A percentile compares a stretch with the other conserved stretches of the same genome.
Conservation (phyloP, 2,797 vertebrate species). For the Myotis daubentonii region DNA sequence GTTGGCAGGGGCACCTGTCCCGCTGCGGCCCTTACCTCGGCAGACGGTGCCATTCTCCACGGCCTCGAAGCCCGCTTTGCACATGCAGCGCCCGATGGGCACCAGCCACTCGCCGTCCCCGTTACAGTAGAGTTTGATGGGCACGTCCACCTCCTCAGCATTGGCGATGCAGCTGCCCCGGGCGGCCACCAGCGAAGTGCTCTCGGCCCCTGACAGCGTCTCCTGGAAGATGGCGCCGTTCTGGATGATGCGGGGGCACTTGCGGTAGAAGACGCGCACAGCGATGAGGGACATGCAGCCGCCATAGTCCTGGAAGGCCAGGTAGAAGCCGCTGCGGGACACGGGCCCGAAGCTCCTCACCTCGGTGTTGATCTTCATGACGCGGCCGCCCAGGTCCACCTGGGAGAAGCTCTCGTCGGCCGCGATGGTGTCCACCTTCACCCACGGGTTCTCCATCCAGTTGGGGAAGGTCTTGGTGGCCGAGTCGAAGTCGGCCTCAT, state of each 20-base stretch:
- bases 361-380: constrained; percentile 99
- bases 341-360: constrained; percentile 96
- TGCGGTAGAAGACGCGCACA: constrained; percentile 95
- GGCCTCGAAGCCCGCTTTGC: constrained; percentile 92
- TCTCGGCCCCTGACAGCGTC: constrained; percentile 95
- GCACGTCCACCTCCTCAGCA: constrained; percentile 96
- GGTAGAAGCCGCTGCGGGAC: constrained; percentile 94
- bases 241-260: constrained; percentile 92
- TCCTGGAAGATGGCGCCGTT: constrained; percentile 95
- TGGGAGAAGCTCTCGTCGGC: constrained; percentile 98
- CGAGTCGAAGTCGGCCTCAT: constrained; percentile 91
- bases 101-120: constrained; percentile 98
- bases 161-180: constrained; percentile 94
- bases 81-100: constrained; percentile 96
- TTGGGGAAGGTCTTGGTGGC: constrained; percentile 91
- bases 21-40: constrained; percentile 87
- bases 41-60: constrained; percentile 93
- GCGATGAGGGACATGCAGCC: constrained; percentile 98
- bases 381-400: constrained; percentile 94
- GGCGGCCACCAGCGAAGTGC: constrained; percentile 95
- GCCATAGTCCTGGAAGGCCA: constrained; percentile 98
- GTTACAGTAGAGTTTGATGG: constrained; percentile 97
- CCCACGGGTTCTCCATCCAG: constrained; percentile 99
- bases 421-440: constrained; percentile 97
- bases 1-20: background rate